A percentile compares a stretch with the other conserved stretches of the same genome.
Evolutionary conservation across 2,113 vertebrate genomes (phyloP).

Genomic region (Neofelis nebulosa): DNA sequence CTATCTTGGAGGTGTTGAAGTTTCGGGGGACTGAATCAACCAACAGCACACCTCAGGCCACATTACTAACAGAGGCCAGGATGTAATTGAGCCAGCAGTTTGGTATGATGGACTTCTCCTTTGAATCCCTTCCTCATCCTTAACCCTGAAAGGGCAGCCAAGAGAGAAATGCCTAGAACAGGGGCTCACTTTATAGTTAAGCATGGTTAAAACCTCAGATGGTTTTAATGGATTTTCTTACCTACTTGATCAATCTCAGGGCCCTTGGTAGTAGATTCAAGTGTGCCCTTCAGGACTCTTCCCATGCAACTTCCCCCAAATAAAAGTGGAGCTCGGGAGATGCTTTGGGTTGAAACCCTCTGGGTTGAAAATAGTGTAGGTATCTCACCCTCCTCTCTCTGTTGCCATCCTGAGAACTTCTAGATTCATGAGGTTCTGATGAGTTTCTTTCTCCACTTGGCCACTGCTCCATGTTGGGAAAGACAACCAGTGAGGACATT

Average conservation of each 20-base stretch:
- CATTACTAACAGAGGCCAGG: not conserved
- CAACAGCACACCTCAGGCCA: not conserved
- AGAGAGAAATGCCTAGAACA: not conserved
- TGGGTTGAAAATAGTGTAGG: fast-evolving
- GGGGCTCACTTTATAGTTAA: not conserved
- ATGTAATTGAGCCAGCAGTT: not conserved
- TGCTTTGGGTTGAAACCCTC: too few species aligned
- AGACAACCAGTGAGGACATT: too few species aligned
- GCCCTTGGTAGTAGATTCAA: not conserved
- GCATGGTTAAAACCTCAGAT: not conserved
- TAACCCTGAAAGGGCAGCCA: not conserved
- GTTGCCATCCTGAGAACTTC: not conserved
- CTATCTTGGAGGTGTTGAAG: not conserved
- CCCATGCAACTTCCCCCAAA: not conserved
- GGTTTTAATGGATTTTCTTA: not conserved
- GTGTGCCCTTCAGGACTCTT: not conserved
- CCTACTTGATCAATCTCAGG: not conserved
- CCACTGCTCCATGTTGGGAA: not conserved
- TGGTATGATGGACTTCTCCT: not conserved
- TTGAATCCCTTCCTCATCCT: not conserved
- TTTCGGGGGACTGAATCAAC: not conserved
- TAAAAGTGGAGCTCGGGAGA: not conserved
- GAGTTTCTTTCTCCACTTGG: not conserved
- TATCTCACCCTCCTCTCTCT: not conserved
- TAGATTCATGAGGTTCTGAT: not conserved